Conservation (phyloP, 2,888 invertebrate genomes). For the Arctia plantaginis region DNA sequence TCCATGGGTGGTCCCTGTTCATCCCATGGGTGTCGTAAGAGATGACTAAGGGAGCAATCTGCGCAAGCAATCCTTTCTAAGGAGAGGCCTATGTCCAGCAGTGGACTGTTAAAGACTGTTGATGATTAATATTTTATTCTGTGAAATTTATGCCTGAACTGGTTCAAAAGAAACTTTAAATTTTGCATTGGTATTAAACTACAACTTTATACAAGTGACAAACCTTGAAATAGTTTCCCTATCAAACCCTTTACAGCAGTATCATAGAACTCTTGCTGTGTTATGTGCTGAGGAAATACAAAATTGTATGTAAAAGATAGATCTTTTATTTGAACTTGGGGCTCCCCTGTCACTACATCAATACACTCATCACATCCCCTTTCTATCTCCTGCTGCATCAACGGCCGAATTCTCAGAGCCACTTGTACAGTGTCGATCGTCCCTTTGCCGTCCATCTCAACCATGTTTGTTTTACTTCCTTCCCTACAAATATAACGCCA, state of each 20-base stretch:
- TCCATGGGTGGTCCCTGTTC: too few species aligned
- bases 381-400: slow-evolving; percentile 90
- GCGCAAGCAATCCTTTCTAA: too few species aligned
- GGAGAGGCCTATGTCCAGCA: too few species aligned
- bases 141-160: not conserved
- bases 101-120: too few species aligned
- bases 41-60: too few species aligned
- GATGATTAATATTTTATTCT: not conserved
- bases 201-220: not conserved
- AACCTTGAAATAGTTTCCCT: slow-evolving; percentile 92
- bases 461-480: slow-evolving; percentile 65
- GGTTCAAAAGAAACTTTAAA: not conserved
- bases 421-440: slow-evolving; percentile 89
- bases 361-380: slow-evolving; percentile 92
- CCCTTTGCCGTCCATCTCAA: slow-evolving; percentile 68
- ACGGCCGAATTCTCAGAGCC: slow-evolving; percentile 93
- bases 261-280: slow-evolving; percentile 91
- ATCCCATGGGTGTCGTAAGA: too few species aligned
- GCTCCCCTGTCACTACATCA: slow-evolving; percentile 87
- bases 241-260: slow-evolving; percentile 90
- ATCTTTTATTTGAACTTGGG: slow-evolving; percentile 90
- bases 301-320: slow-evolving; percentile 94
- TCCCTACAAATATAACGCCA: slow-evolving; percentile 34
- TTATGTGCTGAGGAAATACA: slow-evolving; percentile 90
- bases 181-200: not conserved